Base-by-base conservation (phyloP, 2,113 vertebrate genomes). In the Toxostoma redivivum region DNA sequence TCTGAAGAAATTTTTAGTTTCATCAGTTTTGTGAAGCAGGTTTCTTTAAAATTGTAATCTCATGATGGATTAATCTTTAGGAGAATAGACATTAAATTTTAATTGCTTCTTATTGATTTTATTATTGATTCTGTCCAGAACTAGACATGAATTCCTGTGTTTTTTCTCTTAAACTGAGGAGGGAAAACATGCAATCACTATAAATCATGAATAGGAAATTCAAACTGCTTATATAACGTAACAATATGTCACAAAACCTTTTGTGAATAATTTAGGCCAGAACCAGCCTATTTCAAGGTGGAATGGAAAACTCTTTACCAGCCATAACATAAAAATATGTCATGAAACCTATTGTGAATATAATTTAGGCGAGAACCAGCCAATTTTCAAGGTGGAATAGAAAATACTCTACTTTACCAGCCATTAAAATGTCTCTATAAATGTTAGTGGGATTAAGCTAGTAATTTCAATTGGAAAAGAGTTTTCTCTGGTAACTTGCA, bases 161-260 rank as follows among this genome's bases (percentile, higher is more conserved):
- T 37, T 67, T 87, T 72, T 10, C 7, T 73, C 61, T 72, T 70
- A 50, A 81, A 58, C 2, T 5, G 11, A 56, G 17, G 48, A 25
- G 9, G 1, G 1, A 78, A 91, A 92, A 42, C 7, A 30, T 2
- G 0, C 24, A 56, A 12, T 5, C 1, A 1, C 15, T 53, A 23
- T 40, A 28, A 73, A 66, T 9, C 8, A 10, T 70, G 48, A 71
- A 27, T 3, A 62, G 15, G 30, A 77, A 86, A 83, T 51, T 22
- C 20, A 62, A 69, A 67, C 0, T 0, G 6, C 3, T 86, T 50
- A 38, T 27, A 27, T 33, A 45, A 40, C 21, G 37, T 9, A 48
- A 10, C 53, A 4, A 4, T 24, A 38, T 2, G 0, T 38, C 37
- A 48, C 19, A 2, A 91, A 72, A 76, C 0, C 0, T 38, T 35